Evolutionary conservation across 2,797 vertebrate genomes (phyloP).

Genomic region (Meriones psammophilus): DNA sequence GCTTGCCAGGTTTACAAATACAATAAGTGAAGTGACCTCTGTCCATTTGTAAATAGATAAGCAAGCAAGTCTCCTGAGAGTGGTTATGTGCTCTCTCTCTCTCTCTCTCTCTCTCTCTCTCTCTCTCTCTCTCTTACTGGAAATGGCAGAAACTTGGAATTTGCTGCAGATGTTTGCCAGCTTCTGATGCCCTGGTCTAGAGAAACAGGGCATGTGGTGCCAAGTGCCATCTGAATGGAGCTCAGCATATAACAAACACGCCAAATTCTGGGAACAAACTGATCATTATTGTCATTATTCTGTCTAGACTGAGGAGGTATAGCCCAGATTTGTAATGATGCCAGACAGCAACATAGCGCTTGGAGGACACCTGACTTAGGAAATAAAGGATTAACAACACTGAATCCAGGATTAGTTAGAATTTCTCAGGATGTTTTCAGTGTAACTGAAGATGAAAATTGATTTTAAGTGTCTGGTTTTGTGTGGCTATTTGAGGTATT

Average conservation of each 20-base stretch:
- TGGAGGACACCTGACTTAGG: background rate
- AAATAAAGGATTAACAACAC: background rate
- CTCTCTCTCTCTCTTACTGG: background rate
- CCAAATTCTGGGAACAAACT: background rate
- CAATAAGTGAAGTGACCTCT: background rate
- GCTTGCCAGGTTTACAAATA: background rate
- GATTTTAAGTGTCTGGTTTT: conserved; percentile 43
- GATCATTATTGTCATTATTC: background rate
- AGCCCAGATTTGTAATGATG: background rate
- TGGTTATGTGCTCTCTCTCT: background rate
- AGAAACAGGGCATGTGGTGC: background rate
- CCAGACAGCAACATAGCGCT: background rate
- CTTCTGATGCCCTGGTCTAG: background rate
- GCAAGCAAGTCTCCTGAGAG: background rate
- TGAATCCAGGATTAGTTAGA: background rate
- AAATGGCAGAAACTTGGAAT: background rate
- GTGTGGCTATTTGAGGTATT: background rate
- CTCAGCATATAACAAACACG: background rate
- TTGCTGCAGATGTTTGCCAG: background rate
- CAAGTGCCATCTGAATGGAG: background rate
- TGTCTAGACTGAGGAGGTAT: background rate
- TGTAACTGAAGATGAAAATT: conserved; percentile 20
- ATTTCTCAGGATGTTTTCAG: background rate
- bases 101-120: background rate
- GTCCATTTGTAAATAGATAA: background rate